Evolutionary conservation across 2,888 invertebrate species (phyloP).

Genomic region (Tetranychus piercei): DNA sequence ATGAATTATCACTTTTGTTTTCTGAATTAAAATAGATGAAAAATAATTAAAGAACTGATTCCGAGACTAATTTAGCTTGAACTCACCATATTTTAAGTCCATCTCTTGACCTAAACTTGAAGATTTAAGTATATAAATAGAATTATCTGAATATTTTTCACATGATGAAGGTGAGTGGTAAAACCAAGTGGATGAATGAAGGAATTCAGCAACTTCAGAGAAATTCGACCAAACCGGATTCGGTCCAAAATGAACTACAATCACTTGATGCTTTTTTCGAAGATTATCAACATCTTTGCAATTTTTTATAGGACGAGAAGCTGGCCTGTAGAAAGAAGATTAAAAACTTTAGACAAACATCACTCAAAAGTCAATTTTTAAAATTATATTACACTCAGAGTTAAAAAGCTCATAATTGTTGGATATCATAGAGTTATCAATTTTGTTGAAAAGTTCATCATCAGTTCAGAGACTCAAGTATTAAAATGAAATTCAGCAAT

Average conservation of each 20-base stretch:
- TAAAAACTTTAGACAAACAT: neutral
- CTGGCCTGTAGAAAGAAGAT: slow-evolving; percentile 39
- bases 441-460: no score
- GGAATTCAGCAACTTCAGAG: slow-evolving; percentile 43
- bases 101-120: neutral
- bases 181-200: slow-evolving; percentile 71
- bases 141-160: slow-evolving; percentile 36
- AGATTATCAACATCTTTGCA: slow-evolving; percentile 56
- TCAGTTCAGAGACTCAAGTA: no score
- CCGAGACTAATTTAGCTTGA: neutral
- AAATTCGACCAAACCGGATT: slow-evolving; percentile 40
- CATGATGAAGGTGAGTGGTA: slow-evolving; percentile 53
- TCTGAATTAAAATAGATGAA: neutral
- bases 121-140: slow-evolving; percentile 27
- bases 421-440: no score
- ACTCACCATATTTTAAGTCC: neutral
- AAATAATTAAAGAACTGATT: neutral
- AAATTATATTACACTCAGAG: neutral
- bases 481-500: no score
- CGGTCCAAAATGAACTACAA: slow-evolving; percentile 70
- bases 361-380: neutral
- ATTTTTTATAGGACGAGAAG: slow-evolving; percentile 58
- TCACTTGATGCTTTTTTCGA: slow-evolving; percentile 54
- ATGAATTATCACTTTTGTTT: slow-evolving; percentile 25
- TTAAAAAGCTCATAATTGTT: no score